Conservation (phyloP, 1,140 invertebrate genomes). For the Drosophila bocki region DNA sequence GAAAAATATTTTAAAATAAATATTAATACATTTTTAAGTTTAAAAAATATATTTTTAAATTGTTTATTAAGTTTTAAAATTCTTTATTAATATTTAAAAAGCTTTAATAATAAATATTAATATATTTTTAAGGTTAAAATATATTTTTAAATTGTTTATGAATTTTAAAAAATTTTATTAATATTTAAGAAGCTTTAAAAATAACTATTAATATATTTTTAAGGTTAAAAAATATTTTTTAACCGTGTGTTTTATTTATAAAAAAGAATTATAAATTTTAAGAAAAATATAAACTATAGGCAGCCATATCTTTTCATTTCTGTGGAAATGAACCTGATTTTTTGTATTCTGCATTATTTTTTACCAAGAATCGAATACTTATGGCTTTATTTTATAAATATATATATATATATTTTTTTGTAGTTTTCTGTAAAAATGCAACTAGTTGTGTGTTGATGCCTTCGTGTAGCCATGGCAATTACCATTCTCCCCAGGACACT, state of each 20-base stretch:
- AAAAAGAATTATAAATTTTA: too few species aligned
- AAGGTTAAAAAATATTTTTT: too few species aligned
- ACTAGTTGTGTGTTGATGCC: conserved; percentile 14
- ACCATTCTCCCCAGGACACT: conserved; percentile 10
- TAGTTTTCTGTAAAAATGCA: not conserved
- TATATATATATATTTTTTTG: not conserved
- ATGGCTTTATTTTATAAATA: too few species aligned
- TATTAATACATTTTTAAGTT: not conserved
- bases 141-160: not conserved
- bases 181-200: not conserved
- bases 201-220: too few species aligned
- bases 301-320: too few species aligned
- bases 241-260: too few species aligned
- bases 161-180: not conserved
- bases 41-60: too few species aligned
- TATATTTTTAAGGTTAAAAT: too few species aligned
- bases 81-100: too few species aligned
- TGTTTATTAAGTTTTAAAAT: too few species aligned
- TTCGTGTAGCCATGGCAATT: conserved; percentile 15
- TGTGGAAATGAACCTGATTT: not conserved
- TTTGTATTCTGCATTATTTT: not conserved
- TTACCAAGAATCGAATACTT: not conserved
- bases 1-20: not conserved
- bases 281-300: too few species aligned
- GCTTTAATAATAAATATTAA: too few species aligned